phyloP scores from a whole-genome alignment of 1,140 invertebrate genomes.

The Platyura marginata region DNA sequence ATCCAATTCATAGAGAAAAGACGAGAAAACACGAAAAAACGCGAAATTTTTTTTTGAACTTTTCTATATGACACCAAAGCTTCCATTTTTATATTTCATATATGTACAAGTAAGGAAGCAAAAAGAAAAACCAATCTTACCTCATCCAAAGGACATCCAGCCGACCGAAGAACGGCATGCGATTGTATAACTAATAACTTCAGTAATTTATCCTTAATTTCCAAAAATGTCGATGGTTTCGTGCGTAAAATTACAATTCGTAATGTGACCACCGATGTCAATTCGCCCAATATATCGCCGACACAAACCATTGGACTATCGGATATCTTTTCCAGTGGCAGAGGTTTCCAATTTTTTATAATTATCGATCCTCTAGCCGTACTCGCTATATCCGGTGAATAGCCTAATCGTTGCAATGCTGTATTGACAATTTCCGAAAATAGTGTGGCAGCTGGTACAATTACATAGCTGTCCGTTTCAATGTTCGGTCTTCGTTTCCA shows the following conservation, averaged over 20 bases:
- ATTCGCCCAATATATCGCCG: slow-evolving; percentile 79
- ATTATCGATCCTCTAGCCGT: slow-evolving; percentile 73
- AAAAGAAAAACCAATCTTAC: too few relatives aligned
- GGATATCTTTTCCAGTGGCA: slow-evolving; percentile 76
- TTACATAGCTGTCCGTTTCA: slow-evolving; percentile 82
- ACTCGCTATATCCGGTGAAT: slow-evolving; percentile 50
- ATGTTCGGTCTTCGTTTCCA: slow-evolving; percentile 46
- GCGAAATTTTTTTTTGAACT: too few relatives aligned
- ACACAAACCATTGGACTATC: slow-evolving; percentile 71
- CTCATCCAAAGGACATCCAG: slow-evolving; percentile 85
- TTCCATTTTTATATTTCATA: too few relatives aligned
- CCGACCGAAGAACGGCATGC: slow-evolving; percentile 62
- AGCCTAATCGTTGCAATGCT: slow-evolving; percentile 59
- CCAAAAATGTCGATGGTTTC: slow-evolving; percentile 53
- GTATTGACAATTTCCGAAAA: slow-evolving; percentile 67
- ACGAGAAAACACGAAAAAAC: too few relatives aligned
- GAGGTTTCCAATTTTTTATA: slow-evolving; percentile 85
- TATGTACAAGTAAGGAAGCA: too few relatives aligned
- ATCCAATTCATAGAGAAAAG: too few relatives aligned
- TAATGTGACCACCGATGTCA: slow-evolving; percentile 77
- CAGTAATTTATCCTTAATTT: slow-evolving; percentile 86
- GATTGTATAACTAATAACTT: slow-evolving; percentile 74
- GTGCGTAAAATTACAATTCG: slow-evolving; percentile 73
- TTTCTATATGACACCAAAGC: too few relatives aligned
- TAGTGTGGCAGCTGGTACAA: slow-evolving; percentile 72